Conservation (phyloP, 2,888 invertebrate species). For the Fragum fragum region DNA sequence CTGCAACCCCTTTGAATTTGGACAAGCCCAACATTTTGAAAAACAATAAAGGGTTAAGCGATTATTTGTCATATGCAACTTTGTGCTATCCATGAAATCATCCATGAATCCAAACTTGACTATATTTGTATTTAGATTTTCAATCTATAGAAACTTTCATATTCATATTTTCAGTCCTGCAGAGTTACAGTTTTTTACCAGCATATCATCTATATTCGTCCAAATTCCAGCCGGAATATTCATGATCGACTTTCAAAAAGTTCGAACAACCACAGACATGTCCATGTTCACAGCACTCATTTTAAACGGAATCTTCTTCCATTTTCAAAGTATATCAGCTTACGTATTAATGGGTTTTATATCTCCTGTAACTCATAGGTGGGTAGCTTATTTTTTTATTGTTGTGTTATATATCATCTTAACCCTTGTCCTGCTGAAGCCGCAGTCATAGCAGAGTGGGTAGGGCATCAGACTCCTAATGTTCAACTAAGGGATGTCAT, state of each 20-base stretch:
- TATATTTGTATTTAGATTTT: too few relatives aligned
- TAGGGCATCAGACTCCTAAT: too few relatives aligned
- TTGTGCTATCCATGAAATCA: not conserved
- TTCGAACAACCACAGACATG: conserved; percentile 87
- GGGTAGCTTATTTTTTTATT: conserved; percentile 28
- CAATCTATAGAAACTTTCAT: too few relatives aligned
- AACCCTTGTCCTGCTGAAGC: too few relatives aligned
- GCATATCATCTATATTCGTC: conserved; percentile 91
- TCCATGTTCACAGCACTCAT: conserved; percentile 89
- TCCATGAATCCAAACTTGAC: too few relatives aligned
- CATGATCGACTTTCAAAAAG: conserved; percentile 89
- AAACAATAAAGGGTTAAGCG: too few relatives aligned
- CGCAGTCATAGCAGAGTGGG: too few relatives aligned
- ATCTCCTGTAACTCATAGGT: conserved; percentile 92
- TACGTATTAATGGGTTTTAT: conserved; percentile 94
- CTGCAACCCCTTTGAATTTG: too few relatives aligned
- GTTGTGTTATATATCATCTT: too few relatives aligned
- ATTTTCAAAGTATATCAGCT: conserved; percentile 93
- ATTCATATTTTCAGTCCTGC: conserved; percentile 90
- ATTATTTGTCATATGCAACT: not conserved
- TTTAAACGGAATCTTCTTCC: conserved; percentile 92
- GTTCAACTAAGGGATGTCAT: too few relatives aligned
- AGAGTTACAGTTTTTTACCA: conserved; percentile 93
- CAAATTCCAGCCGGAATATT: conserved; percentile 91
- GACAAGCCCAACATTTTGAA: too few relatives aligned